Conservation (phyloP, 2,113 vertebrate genomes). For the Henicopernis longicauda region DNA sequence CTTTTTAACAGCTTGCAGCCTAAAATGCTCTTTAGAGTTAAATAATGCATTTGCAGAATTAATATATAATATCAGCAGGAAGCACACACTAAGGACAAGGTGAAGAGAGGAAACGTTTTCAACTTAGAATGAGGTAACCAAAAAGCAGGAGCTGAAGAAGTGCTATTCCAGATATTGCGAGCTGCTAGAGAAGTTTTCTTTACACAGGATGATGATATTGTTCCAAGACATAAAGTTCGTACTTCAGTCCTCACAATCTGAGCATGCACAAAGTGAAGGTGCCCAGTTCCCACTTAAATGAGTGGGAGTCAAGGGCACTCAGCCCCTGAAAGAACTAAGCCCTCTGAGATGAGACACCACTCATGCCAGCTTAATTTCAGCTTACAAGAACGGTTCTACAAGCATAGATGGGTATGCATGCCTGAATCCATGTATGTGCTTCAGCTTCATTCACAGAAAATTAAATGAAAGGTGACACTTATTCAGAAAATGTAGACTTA, state of each 20-base stretch:
- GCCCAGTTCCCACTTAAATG: neutral
- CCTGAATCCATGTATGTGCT: neutral
- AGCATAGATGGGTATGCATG: neutral
- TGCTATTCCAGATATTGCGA: neutral
- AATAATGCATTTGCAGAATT: constrained; percentile 25
- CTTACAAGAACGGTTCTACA: neutral
- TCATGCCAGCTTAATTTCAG: neutral
- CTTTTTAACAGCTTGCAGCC: neutral
- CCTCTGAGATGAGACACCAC: neutral
- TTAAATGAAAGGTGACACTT: neutral
- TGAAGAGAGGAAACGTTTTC: neutral
- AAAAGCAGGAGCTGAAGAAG: neutral
- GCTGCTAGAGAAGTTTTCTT: neutral
- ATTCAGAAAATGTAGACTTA: neutral
- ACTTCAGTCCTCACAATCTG: neutral
- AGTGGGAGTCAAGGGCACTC: neutral
- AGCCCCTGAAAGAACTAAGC: neutral
- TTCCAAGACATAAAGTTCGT: neutral
- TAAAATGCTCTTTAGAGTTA: neutral
- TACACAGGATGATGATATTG: neutral
- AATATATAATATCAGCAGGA: constrained; percentile 10
- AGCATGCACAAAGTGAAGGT: neutral
- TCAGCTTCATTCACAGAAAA: neutral
- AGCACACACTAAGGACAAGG: neutral
- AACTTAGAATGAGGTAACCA: neutral